Evolutionary conservation across 2,888 invertebrate genomes (phyloP).

Genomic region (Dicycla oo): DNA sequence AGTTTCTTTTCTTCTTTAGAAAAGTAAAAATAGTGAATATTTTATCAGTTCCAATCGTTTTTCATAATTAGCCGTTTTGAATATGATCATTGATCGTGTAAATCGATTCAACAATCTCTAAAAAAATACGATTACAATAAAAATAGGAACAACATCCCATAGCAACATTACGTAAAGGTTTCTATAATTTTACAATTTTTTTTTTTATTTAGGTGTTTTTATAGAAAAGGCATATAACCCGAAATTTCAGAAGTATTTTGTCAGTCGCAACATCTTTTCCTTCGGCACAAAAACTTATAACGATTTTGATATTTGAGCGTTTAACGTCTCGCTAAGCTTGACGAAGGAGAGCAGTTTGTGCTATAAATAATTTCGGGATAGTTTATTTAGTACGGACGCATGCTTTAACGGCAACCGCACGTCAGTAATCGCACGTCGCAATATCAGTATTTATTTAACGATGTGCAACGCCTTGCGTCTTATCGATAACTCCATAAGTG

Average conservation of each 20-base stretch:
- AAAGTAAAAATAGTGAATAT: not conserved
- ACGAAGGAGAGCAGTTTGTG: not conserved
- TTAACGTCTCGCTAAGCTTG: slow-evolving; percentile 13
- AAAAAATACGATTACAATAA: slow-evolving; percentile 9
- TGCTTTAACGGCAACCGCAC: too few relatives aligned
- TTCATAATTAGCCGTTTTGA: not conserved
- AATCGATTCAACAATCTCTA: slow-evolving; percentile 33
- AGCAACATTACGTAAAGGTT: slow-evolving; percentile 49
- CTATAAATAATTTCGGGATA: not conserved
- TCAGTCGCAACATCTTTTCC: not conserved
- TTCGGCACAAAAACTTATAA: not conserved
- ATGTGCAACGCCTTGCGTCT: too few relatives aligned
- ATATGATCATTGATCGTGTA: slow-evolving; percentile 34
- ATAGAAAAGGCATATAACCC: not conserved
- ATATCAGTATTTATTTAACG: too few relatives aligned
- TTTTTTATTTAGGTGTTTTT: not conserved
- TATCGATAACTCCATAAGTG: too few relatives aligned
- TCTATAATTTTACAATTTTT: slow-evolving; percentile 11
- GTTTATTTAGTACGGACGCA: too few relatives aligned
- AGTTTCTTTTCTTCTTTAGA: too few relatives aligned
- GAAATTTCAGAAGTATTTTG: not conserved
- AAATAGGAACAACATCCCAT: slow-evolving; percentile 59
- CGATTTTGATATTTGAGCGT: slow-evolving; percentile 14
- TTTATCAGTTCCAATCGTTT: slow-evolving; percentile 10
- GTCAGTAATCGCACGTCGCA: not conserved